These are phyloP conservation scores for Streptopelia turtur DNA, from an alignment of 2,797 vertebrate genomes.

Conservation along the genomic window DNA sequence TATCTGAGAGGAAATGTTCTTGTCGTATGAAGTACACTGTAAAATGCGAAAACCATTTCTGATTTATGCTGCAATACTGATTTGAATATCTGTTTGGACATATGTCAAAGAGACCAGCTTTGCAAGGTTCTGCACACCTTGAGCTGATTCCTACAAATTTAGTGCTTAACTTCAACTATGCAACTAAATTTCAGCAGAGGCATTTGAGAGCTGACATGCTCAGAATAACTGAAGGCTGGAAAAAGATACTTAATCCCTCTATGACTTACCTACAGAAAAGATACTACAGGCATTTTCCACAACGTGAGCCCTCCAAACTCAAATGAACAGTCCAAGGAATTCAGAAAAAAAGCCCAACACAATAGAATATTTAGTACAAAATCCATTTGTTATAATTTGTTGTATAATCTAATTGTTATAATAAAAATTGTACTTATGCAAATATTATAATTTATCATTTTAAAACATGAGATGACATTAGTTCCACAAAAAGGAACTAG, in stretches of 20 bases:
- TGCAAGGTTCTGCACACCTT: not conserved
- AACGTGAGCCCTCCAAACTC: not conserved
- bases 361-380: not conserved
- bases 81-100: constrained; percentile 8
- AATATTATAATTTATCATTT: not conserved
- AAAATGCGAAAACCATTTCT: constrained; percentile 24
- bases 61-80: constrained; percentile 7
- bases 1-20: constrained; percentile 5
- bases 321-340: not conserved
- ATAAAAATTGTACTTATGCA: not conserved
- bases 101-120: not conserved
- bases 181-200: not conserved
- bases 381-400: not conserved
- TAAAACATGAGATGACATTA: not conserved
- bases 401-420: not conserved
- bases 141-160: not conserved
- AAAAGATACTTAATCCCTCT: not conserved
- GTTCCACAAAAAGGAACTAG: not conserved
- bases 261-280: not conserved
- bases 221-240: not conserved
- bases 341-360: not conserved
- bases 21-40: not conserved
- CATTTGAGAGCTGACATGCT: not conserved
- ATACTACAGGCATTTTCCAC: not conserved
- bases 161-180: not conserved